Conservation (phyloP, 2,888 invertebrate genomes). For the Byasa hedistus region DNA sequence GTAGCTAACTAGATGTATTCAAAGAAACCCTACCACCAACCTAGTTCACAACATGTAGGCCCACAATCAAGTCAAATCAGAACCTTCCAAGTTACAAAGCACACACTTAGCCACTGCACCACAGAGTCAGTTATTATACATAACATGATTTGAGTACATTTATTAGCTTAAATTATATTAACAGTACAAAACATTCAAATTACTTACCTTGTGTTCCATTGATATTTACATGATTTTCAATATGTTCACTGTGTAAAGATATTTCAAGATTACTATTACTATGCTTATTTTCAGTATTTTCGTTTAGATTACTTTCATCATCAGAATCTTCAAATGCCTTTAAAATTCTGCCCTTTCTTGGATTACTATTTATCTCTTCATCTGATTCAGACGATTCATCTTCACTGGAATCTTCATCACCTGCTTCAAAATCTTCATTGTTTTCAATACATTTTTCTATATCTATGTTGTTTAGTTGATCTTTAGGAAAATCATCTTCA, state of each 20-base stretch:
- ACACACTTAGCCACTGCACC: too few relatives aligned
- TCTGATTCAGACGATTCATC: conserved; percentile 60
- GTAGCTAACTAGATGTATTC: too few relatives aligned
- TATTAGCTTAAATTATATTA: neutral
- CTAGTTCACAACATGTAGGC: too few relatives aligned
- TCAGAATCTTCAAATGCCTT: conserved; percentile 76
- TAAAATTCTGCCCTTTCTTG: conserved; percentile 66
- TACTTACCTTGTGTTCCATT: conserved; percentile 56
- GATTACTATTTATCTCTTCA: conserved; percentile 46
- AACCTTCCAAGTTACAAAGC: too few relatives aligned
- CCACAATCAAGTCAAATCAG: too few relatives aligned
- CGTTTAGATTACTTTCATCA: conserved; percentile 51
- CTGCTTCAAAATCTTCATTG: conserved; percentile 46
- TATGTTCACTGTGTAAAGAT: conserved; percentile 21
- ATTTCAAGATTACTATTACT: conserved; percentile 7
- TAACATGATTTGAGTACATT: too few relatives aligned
- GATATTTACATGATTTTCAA: conserved; percentile 35
- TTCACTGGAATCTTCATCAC: conserved; percentile 51
- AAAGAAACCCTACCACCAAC: too few relatives aligned
- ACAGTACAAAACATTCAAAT: neutral
- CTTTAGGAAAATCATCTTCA: conserved; percentile 42
- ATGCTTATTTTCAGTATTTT: conserved; percentile 2
- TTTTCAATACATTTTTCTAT: conserved; percentile 43
- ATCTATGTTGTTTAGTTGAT: conserved; percentile 32
- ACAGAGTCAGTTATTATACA: too few relatives aligned